phyloP scores from a whole-genome alignment of 2,888 invertebrate genomes.

The Philonicus albiceps region DNA sequence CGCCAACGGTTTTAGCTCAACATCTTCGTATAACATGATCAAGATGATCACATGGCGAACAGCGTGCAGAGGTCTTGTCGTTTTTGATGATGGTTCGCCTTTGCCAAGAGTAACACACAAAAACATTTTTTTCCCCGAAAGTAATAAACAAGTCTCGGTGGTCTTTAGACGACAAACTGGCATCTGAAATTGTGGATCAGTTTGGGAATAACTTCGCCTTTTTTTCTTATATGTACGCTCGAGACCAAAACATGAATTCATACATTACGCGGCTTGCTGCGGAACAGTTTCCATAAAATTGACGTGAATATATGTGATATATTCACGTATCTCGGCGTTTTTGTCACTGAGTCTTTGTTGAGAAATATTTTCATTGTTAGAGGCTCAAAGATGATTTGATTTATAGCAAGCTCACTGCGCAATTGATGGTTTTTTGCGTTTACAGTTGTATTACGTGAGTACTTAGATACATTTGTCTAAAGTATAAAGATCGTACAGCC shows the following conservation, averaged over 20 bases:
- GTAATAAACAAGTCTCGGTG: slow-evolving; percentile 39
- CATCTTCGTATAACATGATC: background rate
- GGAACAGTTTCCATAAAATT: background rate
- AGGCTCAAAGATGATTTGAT: background rate
- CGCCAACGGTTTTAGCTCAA: slow-evolving; percentile 19
- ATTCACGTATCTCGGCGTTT: background rate
- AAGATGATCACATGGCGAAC: background rate
- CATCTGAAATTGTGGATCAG: slow-evolving; percentile 11
- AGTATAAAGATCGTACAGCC: background rate
- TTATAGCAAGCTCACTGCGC: background rate
- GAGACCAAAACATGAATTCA: background rate
- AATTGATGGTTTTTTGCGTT: background rate
- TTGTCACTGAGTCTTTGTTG: background rate
- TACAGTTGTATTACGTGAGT: background rate
- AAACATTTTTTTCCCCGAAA: slow-evolving; percentile 19
- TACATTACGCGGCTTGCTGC: background rate
- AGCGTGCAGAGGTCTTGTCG: background rate
- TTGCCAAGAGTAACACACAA: background rate
- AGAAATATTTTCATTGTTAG: background rate
- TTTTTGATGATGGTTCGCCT: background rate
- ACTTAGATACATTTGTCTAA: background rate
- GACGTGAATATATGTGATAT: background rate
- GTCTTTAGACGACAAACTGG: slow-evolving; percentile 15
- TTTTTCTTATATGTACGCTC: background rate
- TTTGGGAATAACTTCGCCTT: background rate